A percentile compares a stretch with the other conserved stretches of the same genome.
These are phyloP conservation scores for Anthoptus insignis DNA, from an alignment of 2,888 invertebrate genomes.

Conservation along the genomic window DNA sequence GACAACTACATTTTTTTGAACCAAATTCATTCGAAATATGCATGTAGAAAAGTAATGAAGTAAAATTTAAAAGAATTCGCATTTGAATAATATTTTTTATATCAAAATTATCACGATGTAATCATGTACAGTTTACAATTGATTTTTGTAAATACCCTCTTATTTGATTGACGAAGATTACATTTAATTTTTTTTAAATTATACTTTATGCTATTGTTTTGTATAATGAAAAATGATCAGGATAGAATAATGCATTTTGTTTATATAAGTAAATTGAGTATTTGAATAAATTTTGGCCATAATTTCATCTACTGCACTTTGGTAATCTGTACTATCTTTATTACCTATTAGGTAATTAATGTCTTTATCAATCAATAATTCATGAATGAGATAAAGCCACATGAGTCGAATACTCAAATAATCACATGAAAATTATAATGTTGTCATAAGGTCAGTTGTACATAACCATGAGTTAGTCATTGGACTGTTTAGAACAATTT, in stretches of 20 bases:
- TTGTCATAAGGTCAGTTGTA: background rate
- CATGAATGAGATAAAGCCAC: background rate
- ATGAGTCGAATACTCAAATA: slow-evolving; percentile 7
- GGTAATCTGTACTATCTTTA: too few relatives aligned
- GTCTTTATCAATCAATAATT: background rate
- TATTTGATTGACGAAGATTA: background rate
- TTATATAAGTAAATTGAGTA: background rate
- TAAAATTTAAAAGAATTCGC: background rate
- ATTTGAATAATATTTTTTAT: background rate
- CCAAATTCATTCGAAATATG: too few relatives aligned
- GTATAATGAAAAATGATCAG: background rate
- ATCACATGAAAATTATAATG: background rate
- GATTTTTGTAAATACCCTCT: background rate
- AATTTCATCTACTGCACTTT: too few relatives aligned
- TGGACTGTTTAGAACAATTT: slow-evolving; percentile 24
- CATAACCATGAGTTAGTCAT: slow-evolving; percentile 2
- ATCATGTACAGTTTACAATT: slow-evolving; percentile 1
- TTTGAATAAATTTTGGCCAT: slow-evolving; percentile 5
- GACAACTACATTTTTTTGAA: too few relatives aligned
- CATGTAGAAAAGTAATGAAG: background rate
- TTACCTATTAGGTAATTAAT: background rate
- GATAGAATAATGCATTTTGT: background rate
- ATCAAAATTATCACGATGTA: background rate
- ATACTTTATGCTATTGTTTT: background rate
- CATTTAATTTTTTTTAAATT: background rate